Evolutionary conservation across 2,888 invertebrate genomes (phyloP), one percentile per base, ranked within the genome.

Genomic region (Pachliopta kotzebuea): DNA sequence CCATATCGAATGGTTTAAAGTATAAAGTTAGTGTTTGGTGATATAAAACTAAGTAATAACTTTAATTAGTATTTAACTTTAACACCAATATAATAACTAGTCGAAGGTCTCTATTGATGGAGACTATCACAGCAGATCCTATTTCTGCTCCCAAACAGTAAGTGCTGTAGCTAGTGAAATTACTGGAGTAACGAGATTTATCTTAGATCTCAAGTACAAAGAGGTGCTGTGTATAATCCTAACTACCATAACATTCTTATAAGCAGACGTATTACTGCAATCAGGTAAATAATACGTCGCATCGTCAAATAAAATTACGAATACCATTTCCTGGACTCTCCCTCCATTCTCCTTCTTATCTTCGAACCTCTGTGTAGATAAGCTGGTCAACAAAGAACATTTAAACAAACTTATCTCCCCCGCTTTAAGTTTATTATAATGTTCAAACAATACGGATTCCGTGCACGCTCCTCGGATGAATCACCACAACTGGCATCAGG

Each of bases 371-470:
- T 45, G 37, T 37, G 7, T 37, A 37, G 45, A 45, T 45, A 45
- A 45, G 45, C n/a, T n/a, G 45, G 18, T n/a, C 11, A 18, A 45
- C 37, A 37, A 37, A 55, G 59, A 52, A 20, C 55, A 37, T 50
- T 45, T 56, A 60, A 65, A 53, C 60, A 26, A 7, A 52, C 50
- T 60, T 65, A 65, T 60, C 64, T 56, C n/a, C 29, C n/a, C 3
- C 14, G 31, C 18, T 61, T 56, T 52, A 20, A 60, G 52, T 62
- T 49, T 61, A 26, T 42, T n/a, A 37, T 56, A 31, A 52, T 55
- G 56, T 56, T 60, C 60, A 52, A 60, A 60, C 56, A 52, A 56
- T 56, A 55, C 26, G 37, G 23, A 65, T 64, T 52, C 60, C 52
- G 37, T 45, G 64, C 60, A 60, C 60, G 21, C 21, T 60, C 50